phyloP scores from a whole-genome alignment of 1,140 invertebrate species.

The Helicoverpa zea region DNA sequence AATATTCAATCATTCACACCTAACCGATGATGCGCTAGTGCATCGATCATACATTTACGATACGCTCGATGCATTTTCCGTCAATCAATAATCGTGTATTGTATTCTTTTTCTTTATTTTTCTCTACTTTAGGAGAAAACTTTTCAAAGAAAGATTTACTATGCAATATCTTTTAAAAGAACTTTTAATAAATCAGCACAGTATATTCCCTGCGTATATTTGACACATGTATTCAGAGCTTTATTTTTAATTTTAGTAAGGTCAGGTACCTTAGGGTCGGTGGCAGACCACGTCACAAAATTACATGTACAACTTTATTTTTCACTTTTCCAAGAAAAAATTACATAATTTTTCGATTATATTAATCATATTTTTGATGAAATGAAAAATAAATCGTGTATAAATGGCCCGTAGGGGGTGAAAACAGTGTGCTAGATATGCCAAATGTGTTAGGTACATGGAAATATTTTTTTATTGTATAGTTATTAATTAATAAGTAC shows the following conservation, averaged over 20 bases:
- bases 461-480: conserved; percentile 69
- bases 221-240: conserved; percentile 37
- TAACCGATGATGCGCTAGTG: no score
- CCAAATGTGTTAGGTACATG: conserved; percentile 72
- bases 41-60: no score
- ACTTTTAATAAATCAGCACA: not conserved
- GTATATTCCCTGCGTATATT: not conserved
- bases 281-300: conserved; percentile 37
- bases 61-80: no score
- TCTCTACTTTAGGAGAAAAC: conserved; percentile 30
- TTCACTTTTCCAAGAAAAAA: not conserved
- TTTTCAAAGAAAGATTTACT: not conserved
- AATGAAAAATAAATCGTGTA: conserved; percentile 49
- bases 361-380: conserved; percentile 49
- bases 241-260: conserved; percentile 26
- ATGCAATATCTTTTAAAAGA: not conserved
- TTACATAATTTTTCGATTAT: not conserved
- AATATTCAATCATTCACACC: no score
- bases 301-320: not conserved
- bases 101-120: conserved; percentile 1
- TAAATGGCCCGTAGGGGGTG: conserved; percentile 44
- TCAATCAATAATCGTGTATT: not conserved
- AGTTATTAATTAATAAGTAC: conserved; percentile 59
- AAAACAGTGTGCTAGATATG: conserved; percentile 77
- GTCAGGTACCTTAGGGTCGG: conserved; percentile 16